Conservation (phyloP, 2,888 invertebrate species). For the Bombylius discolor region DNA sequence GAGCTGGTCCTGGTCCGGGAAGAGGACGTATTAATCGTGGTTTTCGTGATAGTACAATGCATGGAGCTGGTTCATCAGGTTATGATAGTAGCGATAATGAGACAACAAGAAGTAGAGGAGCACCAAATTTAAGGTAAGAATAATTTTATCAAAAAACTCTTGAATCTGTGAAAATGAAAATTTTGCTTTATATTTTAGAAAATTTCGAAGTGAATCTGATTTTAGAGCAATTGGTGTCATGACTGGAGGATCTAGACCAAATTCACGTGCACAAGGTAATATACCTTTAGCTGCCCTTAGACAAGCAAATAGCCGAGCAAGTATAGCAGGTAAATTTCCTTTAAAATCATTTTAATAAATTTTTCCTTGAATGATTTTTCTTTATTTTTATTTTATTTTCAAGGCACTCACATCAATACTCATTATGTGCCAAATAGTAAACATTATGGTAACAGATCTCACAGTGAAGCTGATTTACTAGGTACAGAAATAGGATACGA, state of each 20-base stretch:
- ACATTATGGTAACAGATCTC: conserved; percentile 48
- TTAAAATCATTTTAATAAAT: too few species aligned
- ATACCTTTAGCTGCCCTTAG: conserved; percentile 55
- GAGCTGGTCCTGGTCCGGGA: conserved; percentile 29
- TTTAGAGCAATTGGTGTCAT: conserved; percentile 45
- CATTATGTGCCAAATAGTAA: conserved; percentile 30
- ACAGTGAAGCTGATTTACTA: conserved; percentile 77
- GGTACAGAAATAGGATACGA: conserved; percentile 40
- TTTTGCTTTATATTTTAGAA: conserved; percentile 31
- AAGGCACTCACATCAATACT: conserved; percentile 27
- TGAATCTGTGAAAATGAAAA: neutral
- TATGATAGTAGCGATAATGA: conserved; percentile 84
- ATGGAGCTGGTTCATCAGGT: conserved; percentile 62
- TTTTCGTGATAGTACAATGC: conserved; percentile 45
- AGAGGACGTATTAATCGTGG: conserved; percentile 44
- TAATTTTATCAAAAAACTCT: neutral
- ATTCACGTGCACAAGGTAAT: conserved; percentile 30
- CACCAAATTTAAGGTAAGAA: conserved; percentile 37
- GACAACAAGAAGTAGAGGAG: conserved; percentile 41
- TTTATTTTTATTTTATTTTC: neutral
- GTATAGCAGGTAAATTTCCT: conserved; percentile 30
- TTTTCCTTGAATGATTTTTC: too few species aligned
- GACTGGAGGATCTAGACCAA: conserved; percentile 29
- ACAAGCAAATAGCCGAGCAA: conserved; percentile 52
- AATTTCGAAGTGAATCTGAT: conserved; percentile 77